Base-by-base conservation (phyloP, 2,113 vertebrate genomes). In the Embiotoca jacksoni region DNA sequence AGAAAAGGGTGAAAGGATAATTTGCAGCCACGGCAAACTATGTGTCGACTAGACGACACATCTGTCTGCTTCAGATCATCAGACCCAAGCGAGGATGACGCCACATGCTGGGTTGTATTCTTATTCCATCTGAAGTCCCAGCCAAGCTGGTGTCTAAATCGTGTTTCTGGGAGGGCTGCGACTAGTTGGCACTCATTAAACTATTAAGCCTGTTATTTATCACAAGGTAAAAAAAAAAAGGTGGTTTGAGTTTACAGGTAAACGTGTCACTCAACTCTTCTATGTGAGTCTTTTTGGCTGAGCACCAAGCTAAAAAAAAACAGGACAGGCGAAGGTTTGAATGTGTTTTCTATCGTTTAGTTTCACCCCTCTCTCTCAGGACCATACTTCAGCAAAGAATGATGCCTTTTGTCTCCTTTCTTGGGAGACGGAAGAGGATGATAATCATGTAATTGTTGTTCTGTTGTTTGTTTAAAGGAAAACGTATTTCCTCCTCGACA, bases 181-280 rank as follows among this genome's bases (percentile, higher is more conserved):
- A 86, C 75, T 82, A 52, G 75, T 78, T 77, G 79, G 83, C 68
- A 80, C 37, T 39, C 54, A 46, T 58, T 53, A 37, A 57, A 30
- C 7, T 50, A 46, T 58, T 53, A 37, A 57, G 32, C 7, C 35
- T 16, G 55, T 75, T 83, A 66, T 86, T 82, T 84, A 23, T 23
- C 23, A 23, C 81, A 81, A 71, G 53, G 62, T 67, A 32, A 73
- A 79, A 7, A 32, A 32, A 36, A 71, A 82, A 72, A 52, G 36
- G 47, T 49, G 53, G 23, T 61, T 80, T 36, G 53, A 59, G 39
- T 81, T 90, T 76, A 56, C 80, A 84, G 85, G 64, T 74, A 68
- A 80, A 84, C 32, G 63, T 81, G 83, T 91, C 86, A 87, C 37
- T 16, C 41, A 84, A 78, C 75, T 53, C 46, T 55, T 54, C 35